These are phyloP conservation scores for Etheostoma nigrum DNA, from an alignment of 2,797 vertebrate species.

Conservation along the genomic window DNA sequence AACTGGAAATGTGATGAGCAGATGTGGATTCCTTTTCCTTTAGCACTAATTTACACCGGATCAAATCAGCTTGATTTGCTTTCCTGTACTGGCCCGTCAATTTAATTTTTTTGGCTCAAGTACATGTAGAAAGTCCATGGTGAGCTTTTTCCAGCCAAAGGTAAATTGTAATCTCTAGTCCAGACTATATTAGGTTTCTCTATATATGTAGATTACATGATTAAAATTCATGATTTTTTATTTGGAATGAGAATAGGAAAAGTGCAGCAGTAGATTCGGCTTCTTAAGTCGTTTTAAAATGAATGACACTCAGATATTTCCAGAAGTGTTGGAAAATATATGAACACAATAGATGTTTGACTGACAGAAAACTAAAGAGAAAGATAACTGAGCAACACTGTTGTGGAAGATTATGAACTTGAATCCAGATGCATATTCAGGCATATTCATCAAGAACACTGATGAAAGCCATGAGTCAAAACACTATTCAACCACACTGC, in stretches of 20 bases:
- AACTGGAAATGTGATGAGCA: slow-evolving; percentile 80
- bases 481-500: neutral
- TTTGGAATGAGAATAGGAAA: slow-evolving; percentile 16
- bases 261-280: neutral
- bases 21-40: slow-evolving; percentile 75
- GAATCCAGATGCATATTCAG: slow-evolving; percentile 26
- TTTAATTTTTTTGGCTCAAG: slow-evolving; percentile 43
- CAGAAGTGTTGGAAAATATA: slow-evolving; percentile 30
- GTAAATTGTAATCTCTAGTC: slow-evolving; percentile 26
- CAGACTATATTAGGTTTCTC: slow-evolving; percentile 24
- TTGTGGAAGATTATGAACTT: slow-evolving; percentile 10
- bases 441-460: slow-evolving; percentile 33
- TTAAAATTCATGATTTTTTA: slow-evolving; percentile 18
- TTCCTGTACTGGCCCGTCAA: slow-evolving; percentile 53
- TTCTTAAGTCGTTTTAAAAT: slow-evolving; percentile 1
- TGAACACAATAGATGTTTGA: slow-evolving; percentile 10
- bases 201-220: slow-evolving; percentile 32
- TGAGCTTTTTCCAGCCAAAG: slow-evolving; percentile 34
- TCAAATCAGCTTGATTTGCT: slow-evolving; percentile 62
- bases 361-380: slow-evolving; percentile 9
- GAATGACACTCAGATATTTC: slow-evolving; percentile 14
- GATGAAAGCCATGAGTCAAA: slow-evolving; percentile 17
- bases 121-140: slow-evolving; percentile 30
- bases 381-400: slow-evolving; percentile 8
- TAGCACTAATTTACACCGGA: slow-evolving; percentile 69